Conservation (phyloP, 2,113 vertebrate species). For the Eulemur rufifrons region DNA sequence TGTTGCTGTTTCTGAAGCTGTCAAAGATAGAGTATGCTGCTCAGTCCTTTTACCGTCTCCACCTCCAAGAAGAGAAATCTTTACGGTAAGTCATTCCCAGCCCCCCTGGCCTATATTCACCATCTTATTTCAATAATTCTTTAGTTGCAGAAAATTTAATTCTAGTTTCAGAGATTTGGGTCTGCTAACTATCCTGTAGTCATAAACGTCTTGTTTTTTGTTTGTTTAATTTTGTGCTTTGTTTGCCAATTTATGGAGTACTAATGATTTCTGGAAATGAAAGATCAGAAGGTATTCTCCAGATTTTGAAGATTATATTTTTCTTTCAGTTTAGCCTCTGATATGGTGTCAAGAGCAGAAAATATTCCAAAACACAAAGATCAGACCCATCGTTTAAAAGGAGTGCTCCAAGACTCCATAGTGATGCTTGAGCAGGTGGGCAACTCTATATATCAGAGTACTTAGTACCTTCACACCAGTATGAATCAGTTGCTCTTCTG, state of each 20-base stretch:
- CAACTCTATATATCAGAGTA: neutral
- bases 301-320: conserved; percentile 17
- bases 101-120: neutral
- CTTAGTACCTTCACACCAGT: neutral
- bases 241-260: neutral
- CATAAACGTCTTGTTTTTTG: neutral
- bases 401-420: conserved; percentile 94
- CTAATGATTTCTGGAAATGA: conserved; percentile 33
- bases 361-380: conserved; percentile 74
- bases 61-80: conserved; percentile 84
- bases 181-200: neutral
- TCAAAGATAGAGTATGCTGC: conserved; percentile 96
- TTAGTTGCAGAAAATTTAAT: neutral
- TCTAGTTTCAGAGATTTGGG: neutral
- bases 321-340: conserved; percentile 82
- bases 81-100: conserved; percentile 81
- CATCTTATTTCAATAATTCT: conserved; percentile 13
- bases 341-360: conserved; percentile 79
- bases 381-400: conserved; percentile 85
- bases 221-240: conserved; percentile 35
- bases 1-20: conserved; percentile 94
- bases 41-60: conserved; percentile 89
- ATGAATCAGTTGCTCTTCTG: neutral
- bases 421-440: conserved; percentile 94
- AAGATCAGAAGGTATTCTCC: neutral